Evolutionary conservation across 2,888 invertebrate genomes (phyloP).

Genomic region (Epirrhoe tristata): DNA sequence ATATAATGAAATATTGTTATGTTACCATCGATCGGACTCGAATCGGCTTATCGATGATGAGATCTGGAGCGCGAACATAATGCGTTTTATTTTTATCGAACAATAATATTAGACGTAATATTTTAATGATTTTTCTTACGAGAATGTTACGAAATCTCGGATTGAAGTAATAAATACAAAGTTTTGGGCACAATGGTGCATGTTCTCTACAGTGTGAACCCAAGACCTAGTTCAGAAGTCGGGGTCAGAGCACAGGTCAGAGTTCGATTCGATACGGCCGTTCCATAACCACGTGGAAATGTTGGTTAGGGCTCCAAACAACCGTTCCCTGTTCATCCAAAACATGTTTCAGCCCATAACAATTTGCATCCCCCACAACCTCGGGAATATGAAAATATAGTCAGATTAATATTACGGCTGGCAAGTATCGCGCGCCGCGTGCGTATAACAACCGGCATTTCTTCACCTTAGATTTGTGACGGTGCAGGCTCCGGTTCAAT

Average conservation of each 20-base stretch:
- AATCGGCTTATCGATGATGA: constrained; percentile 1
- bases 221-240: constrained; percentile 28
- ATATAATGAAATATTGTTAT: constrained; percentile 6
- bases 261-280: constrained; percentile 24
- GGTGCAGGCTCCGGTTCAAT: constrained; percentile 60
- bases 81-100: neutral
- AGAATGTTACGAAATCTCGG: neutral
- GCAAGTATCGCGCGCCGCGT: constrained; percentile 57
- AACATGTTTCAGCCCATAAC: constrained; percentile 36
- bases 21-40: constrained; percentile 4
- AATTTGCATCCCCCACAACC: constrained; percentile 63
- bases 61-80: constrained; percentile 1
- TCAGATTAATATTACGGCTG: constrained; percentile 66
- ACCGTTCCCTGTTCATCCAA: constrained; percentile 22
- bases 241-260: constrained; percentile 25
- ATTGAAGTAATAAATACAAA: neutral
- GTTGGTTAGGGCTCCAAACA: constrained; percentile 5
- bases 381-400: constrained; percentile 73
- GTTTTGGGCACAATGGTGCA: constrained; percentile 5
- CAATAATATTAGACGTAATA: neutral
- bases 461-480: constrained; percentile 65
- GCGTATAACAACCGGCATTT: constrained; percentile 64
- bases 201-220: constrained; percentile 20
- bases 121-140: neutral
- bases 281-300: constrained; percentile 9